Percentiles rank a stretch among this genome's conserved stretches.
Conservation (phyloP, 2,888 invertebrate genomes). For the Bimastos eiseni region DNA sequence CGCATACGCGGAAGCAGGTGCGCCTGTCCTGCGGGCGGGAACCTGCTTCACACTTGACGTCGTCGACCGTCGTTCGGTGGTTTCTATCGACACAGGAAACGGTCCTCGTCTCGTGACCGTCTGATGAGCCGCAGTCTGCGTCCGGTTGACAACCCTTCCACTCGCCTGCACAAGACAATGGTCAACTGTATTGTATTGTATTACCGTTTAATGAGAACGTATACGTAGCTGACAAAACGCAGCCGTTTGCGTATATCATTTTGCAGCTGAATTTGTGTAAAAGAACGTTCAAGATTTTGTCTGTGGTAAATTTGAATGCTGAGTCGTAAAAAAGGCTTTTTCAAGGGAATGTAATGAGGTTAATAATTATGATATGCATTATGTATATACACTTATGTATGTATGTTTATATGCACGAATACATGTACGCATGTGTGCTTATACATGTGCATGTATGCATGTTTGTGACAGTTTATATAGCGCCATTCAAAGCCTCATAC, state of each 20-base stretch:
- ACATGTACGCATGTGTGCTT: too few relatives aligned
- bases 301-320: not conserved
- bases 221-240: too few relatives aligned
- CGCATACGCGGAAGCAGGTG: constrained; percentile 43
- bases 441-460: too few relatives aligned
- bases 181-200: too few relatives aligned
- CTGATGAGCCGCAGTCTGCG: not conserved
- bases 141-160: constrained; percentile 18
- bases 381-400: too few relatives aligned
- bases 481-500: too few relatives aligned
- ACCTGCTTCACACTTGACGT: not conserved
- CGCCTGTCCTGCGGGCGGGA: constrained; percentile 25
- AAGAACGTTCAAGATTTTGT: too few relatives aligned
- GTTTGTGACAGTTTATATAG: too few relatives aligned
- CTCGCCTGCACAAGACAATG: not conserved
- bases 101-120: not conserved
- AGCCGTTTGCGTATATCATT: too few relatives aligned
- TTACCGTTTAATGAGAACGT: too few relatives aligned
- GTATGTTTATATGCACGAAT: too few relatives aligned
- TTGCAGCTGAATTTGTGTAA: too few relatives aligned
- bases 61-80: not conserved
- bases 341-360: not conserved
- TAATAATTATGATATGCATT: not conserved
- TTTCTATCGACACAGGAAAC: not conserved
- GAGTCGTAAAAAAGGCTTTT: not conserved